phyloP scores from a whole-genome alignment of 2,888 invertebrate species.

The Perithous albicinctus region DNA sequence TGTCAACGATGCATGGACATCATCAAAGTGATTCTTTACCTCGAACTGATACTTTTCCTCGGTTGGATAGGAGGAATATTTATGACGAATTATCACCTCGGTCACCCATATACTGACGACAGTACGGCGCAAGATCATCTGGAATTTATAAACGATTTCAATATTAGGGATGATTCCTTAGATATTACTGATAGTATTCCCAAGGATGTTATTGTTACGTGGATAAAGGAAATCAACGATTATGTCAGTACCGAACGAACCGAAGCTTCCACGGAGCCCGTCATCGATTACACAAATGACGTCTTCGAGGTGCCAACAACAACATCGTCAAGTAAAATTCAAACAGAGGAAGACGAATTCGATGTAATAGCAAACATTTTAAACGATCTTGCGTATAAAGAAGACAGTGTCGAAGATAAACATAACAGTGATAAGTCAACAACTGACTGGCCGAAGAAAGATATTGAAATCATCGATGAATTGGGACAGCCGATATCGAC shows the following conservation, averaged over 20 bases:
- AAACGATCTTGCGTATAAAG: not conserved
- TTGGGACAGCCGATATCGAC: not conserved
- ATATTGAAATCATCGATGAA: not conserved
- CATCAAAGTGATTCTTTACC: conserved; percentile 68
- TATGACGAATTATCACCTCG: conserved; percentile 25
- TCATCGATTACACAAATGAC: not conserved
- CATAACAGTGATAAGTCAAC: not conserved
- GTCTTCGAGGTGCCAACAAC: not conserved
- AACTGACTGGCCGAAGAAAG: no score
- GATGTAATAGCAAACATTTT: not conserved
- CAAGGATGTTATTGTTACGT: not conserved
- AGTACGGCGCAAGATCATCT: not conserved
- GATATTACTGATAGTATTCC: not conserved
- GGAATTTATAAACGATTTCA: not conserved
- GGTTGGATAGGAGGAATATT: conserved; percentile 66
- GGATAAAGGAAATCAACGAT: not conserved
- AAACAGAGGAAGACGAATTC: not conserved
- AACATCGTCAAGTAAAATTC: not conserved
- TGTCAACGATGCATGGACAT: conserved; percentile 26
- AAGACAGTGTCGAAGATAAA: not conserved
- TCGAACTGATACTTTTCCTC: conserved; percentile 69
- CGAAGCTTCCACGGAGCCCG: not conserved
- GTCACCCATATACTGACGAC: not conserved
- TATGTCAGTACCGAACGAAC: not conserved
- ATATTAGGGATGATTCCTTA: not conserved